Conservation (phyloP, 2,113 vertebrate species). For the Genyomyrus donnyi region DNA sequence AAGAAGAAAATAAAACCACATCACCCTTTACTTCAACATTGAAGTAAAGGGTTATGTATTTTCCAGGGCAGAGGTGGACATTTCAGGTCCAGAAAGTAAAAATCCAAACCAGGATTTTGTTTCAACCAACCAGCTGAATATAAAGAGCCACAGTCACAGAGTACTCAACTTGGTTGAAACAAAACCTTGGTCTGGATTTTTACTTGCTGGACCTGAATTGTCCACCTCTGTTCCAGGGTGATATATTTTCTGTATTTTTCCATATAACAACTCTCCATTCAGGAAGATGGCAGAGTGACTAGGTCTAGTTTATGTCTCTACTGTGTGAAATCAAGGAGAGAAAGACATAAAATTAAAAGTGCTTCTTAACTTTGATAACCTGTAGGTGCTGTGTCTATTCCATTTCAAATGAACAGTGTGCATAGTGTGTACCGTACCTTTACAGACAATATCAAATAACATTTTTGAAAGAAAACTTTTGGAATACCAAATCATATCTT, state of each 20-base stretch:
- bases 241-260: background rate
- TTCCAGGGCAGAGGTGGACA: too few relatives aligned
- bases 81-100: too few relatives aligned
- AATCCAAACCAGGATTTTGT: too few relatives aligned
- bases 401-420: background rate
- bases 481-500: background rate
- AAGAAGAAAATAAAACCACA: background rate
- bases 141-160: too few relatives aligned
- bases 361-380: background rate
- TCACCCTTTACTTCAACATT: background rate
- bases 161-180: too few relatives aligned
- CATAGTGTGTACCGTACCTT: background rate
- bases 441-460: background rate
- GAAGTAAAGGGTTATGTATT: background rate
- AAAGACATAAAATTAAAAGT: background rate
- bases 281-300: background rate
- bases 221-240: too few relatives aligned
- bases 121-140: too few relatives aligned
- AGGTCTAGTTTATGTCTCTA: background rate
- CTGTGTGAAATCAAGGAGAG: background rate
- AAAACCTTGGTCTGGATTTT: too few relatives aligned
- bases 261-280: background rate
- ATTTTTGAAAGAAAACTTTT: background rate
- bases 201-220: too few relatives aligned
- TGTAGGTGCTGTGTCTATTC: background rate